These are phyloP conservation scores for Melieria picta DNA, from an alignment of 2,888 invertebrate species.

Conservation along the genomic window DNA sequence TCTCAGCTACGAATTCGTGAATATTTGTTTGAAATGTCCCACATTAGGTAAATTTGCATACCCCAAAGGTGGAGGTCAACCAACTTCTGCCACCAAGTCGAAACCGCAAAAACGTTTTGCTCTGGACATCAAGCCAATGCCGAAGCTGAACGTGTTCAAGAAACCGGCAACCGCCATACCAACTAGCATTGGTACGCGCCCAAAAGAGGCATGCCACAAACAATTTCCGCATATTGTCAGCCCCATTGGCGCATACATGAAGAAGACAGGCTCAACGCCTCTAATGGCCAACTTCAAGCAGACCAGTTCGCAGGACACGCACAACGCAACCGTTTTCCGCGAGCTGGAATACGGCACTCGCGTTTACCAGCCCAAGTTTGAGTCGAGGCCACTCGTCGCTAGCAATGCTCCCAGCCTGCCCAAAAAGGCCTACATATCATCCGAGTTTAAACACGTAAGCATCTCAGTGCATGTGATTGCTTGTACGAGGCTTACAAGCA, in stretches of 20 bases:
- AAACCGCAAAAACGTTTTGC: conserved; percentile 27
- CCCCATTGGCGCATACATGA: conserved; percentile 65
- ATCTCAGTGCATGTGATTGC: neutral
- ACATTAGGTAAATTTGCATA: neutral
- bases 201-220: conserved; percentile 42
- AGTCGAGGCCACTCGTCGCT: conserved; percentile 24
- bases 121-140: conserved; percentile 47
- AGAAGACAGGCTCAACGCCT: conserved; percentile 63
- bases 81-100: conserved; percentile 12
- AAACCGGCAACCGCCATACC: conserved; percentile 43
- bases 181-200: conserved; percentile 35
- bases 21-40: too few species aligned
- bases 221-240: conserved; percentile 63
- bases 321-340: conserved; percentile 48
- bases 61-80: neutral
- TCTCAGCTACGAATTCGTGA: too few species aligned
- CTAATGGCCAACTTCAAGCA: conserved; percentile 58
- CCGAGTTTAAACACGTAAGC: conserved; percentile 60
- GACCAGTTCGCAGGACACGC: conserved; percentile 42
- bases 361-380: conserved; percentile 42
- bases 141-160: conserved; percentile 50
- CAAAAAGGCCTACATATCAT: conserved; percentile 62
- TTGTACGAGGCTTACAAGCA: too few species aligned
- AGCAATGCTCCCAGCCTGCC: conserved; percentile 50
- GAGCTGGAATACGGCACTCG: conserved; percentile 57